These are phyloP conservation scores for Periophthalmus magnuspinnatus DNA, from an alignment of 2,797 vertebrate genomes.

Conservation along the genomic window DNA sequence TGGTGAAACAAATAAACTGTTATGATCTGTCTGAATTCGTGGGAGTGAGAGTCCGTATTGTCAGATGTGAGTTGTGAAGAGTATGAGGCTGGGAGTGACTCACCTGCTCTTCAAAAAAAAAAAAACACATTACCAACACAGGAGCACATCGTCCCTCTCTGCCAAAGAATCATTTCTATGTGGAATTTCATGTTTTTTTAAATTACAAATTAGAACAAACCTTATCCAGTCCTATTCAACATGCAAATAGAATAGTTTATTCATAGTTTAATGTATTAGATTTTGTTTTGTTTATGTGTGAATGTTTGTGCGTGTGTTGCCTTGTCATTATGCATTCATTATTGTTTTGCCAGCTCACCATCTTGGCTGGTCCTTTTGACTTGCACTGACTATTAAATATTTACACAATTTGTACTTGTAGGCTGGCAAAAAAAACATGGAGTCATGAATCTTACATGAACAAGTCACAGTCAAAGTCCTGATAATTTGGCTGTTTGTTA, in stretches of 20 bases:
- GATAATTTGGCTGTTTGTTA: background rate
- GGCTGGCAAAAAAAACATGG: conserved; percentile 2
- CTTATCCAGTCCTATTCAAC: background rate
- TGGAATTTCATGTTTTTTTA: background rate
- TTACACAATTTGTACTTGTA: background rate
- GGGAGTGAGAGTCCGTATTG: background rate
- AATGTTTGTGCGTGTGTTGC: background rate
- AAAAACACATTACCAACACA: conserved; percentile 12
- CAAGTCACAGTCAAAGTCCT: conserved; percentile 1
- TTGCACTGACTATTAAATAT: conserved; percentile 1
- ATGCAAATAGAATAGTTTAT: background rate
- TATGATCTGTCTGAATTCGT: background rate
- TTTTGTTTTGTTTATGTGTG: background rate
- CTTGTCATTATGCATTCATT: background rate
- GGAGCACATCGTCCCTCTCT: background rate
- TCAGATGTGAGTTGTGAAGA: background rate
- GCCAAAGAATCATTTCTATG: background rate
- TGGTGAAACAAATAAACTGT: background rate
- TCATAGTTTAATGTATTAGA: background rate
- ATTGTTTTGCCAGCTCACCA: background rate
- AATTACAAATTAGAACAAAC: background rate
- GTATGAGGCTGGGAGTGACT: conserved; percentile 1
- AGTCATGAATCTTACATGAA: background rate
- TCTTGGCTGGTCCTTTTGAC: background rate
- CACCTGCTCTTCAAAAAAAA: background rate